Conservation (phyloP, 2,797 vertebrate species). For the Pseudocheirus occidentalis region DNA sequence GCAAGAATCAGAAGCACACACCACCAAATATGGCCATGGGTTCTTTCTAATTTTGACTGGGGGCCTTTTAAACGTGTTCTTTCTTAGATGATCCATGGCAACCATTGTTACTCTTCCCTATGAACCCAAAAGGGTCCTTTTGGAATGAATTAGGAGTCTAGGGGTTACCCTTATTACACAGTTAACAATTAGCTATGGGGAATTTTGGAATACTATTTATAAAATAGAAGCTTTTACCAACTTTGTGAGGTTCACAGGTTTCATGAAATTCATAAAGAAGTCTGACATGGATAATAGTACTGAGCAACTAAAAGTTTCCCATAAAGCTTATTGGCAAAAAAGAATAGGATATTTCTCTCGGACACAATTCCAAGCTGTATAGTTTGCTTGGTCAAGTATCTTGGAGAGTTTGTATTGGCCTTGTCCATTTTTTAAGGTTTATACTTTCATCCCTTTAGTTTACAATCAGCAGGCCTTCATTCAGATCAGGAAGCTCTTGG, state of each 20-base stretch:
- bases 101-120: neutral
- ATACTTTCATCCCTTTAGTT: neutral
- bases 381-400: neutral
- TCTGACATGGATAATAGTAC: neutral
- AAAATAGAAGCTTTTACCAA: neutral
- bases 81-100: neutral
- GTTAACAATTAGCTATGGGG: constrained; percentile 14
- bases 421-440: neutral
- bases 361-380: neutral
- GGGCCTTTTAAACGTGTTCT: neutral
- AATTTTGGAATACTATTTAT: constrained; percentile 20
- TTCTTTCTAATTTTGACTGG: neutral
- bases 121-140: neutral
- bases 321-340: neutral
- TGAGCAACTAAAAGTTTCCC: neutral
- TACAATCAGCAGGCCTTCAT: neutral
- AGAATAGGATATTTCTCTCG: neutral
- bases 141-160: neutral
- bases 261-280: neutral
- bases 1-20: neutral
- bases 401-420: constrained; percentile 27
- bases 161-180: neutral
- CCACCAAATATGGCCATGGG: neutral
- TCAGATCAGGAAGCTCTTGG: neutral
- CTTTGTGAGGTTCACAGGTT: neutral